Percentiles rank a stretch among this genome's conserved stretches.
Conservation (phyloP, 2,113 vertebrate genomes). For the Peromyscus leucopus region DNA sequence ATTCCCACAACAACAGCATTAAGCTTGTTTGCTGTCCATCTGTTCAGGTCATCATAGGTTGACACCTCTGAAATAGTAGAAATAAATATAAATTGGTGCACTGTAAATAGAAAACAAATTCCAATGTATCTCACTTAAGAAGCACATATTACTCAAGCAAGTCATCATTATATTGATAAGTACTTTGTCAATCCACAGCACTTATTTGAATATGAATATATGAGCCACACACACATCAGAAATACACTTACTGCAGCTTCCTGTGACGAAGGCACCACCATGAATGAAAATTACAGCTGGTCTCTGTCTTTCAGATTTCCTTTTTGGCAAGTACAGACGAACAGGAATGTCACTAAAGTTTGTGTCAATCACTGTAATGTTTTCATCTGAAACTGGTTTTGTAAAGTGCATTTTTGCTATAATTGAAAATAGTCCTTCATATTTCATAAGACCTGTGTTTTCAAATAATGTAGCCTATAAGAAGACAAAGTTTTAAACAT, state of each 20-base stretch:
- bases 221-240: neutral
- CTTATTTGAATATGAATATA: neutral
- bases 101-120: neutral
- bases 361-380: neutral
- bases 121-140: neutral
- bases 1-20: neutral
- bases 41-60: neutral
- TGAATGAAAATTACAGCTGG: neutral
- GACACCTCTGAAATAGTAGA: neutral
- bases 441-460: constrained; percentile 88
- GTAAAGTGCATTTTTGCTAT: neutral
- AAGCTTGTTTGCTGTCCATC: neutral
- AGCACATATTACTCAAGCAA: neutral
- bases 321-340: neutral
- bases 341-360: neutral
- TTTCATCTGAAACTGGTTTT: neutral
- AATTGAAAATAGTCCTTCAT: constrained; percentile 86
- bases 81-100: neutral
- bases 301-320: neutral
- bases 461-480: constrained; percentile 87
- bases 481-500: neutral
- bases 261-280: neutral
- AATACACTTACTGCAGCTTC: neutral
- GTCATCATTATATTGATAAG: neutral
- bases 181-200: neutral